phyloP scores from a whole-genome alignment of 2,113 vertebrate genomes.

The Notothenia rossii region DNA sequence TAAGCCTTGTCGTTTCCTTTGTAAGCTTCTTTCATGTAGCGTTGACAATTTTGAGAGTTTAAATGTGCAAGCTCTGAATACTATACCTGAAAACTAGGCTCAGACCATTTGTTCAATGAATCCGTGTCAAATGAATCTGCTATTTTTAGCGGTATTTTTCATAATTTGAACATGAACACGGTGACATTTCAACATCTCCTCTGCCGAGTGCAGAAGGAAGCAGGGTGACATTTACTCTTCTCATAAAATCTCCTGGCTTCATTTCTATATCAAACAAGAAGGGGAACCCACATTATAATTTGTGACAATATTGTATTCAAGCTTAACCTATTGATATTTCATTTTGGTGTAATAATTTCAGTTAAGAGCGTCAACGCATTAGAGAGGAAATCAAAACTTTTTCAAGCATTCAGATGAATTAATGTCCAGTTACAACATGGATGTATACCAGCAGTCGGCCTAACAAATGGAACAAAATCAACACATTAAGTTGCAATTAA shows the following conservation, averaged over 20 bases:
- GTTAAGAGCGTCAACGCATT: no score
- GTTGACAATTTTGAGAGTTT: neutral
- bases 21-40: neutral
- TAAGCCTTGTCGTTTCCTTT: neutral
- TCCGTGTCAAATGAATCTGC: conserved; percentile 8
- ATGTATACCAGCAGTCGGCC: no score
- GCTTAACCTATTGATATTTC: no score
- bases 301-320: neutral
- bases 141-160: neutral
- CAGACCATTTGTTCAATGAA: neutral
- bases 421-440: no score
- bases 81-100: neutral
- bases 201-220: conserved; percentile 45
- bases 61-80: neutral
- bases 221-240: conserved; percentile 70
- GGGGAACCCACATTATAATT: conserved; percentile 24
- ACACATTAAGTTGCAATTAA: no score
- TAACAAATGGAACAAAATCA: no score
- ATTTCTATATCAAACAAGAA: conserved; percentile 45
- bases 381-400: no score
- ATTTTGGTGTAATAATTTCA: no score
- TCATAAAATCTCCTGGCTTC: conserved; percentile 46
- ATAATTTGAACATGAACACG: conserved; percentile 30
- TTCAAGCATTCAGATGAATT: no score
- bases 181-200: conserved; percentile 70